Conservation (phyloP, 1,140 invertebrate genomes). For the Agraylea sexmaculata region DNA sequence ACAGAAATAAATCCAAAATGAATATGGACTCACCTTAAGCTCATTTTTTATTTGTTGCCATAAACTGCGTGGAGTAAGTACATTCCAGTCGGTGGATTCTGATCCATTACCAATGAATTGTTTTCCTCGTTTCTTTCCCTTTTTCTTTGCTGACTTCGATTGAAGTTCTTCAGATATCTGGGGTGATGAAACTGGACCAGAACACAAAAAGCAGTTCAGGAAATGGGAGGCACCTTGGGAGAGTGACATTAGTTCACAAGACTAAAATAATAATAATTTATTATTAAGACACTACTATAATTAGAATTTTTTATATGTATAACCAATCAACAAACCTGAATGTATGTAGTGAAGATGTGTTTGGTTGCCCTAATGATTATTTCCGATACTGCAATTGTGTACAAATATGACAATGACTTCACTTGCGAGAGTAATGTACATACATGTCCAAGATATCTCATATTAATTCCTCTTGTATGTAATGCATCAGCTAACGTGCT, state of each 20-base stretch:
- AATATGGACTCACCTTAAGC: conserved; percentile 42
- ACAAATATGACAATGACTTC: conserved; percentile 72
- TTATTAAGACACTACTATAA: conserved; percentile 5
- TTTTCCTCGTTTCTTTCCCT: conserved; percentile 16
- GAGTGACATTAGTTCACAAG: conserved; percentile 78
- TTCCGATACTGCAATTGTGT: conserved; percentile 79
- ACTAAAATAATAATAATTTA: conserved; percentile 31
- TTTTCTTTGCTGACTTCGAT: conserved; percentile 17
- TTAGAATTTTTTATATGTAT: conserved; percentile 7
- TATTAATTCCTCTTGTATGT: conserved; percentile 91
- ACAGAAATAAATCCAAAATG: not conserved
- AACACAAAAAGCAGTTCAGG: conserved; percentile 85
- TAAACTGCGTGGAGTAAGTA: conserved; percentile 67
- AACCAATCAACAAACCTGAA: conserved; percentile 51
- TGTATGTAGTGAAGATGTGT: conserved; percentile 84
- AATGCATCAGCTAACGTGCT: conserved; percentile 84
- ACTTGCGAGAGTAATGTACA: conserved; percentile 66
- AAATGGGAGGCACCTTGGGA: conserved; percentile 87
- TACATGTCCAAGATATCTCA: conserved; percentile 89
- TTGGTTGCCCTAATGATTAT: conserved; percentile 80
- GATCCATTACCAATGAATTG: conserved; percentile 23
- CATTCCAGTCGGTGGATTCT: conserved; percentile 73
- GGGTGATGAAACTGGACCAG: conserved; percentile 49
- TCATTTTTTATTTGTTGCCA: conserved; percentile 84
- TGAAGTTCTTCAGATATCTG: conserved; percentile 44